phyloP scores from a whole-genome alignment of 92 coral and sea anemone genomes.

The Paragorgia papillata region DNA sequence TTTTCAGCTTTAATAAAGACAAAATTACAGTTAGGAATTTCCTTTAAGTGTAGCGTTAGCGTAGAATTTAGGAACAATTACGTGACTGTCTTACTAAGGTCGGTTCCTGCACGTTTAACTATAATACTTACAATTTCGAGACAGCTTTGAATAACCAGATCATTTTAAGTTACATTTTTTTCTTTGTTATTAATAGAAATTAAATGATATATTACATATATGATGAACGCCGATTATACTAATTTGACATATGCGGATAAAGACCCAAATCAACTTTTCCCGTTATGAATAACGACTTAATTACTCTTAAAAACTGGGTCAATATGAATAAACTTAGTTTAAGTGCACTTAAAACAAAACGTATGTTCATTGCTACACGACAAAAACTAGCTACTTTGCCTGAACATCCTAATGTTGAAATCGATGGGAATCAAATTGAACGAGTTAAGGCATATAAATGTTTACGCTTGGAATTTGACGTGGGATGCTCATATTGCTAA shows the following conservation, averaged over 20 bases:
- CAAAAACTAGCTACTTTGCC: conserved; percentile 29
- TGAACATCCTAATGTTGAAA: conserved; percentile 18
- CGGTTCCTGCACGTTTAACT: too few species aligned
- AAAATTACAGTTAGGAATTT: background rate
- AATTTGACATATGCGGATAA: conserved; percentile 4
- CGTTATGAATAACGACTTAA: conserved; percentile 29
- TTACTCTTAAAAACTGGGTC: conserved; percentile 34
- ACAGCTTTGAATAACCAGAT: too few species aligned
- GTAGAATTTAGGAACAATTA: too few species aligned
- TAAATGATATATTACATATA: too few species aligned
- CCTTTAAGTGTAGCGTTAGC: too few species aligned
- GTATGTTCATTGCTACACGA: conserved; percentile 36
- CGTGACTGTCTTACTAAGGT: too few species aligned
- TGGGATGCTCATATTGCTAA: conserved; percentile 41
- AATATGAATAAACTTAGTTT: conserved; percentile 39
- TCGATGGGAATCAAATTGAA: conserved; percentile 32
- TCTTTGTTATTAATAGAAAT: too few species aligned
- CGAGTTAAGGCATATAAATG: conserved; percentile 37
- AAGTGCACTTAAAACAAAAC: conserved; percentile 44
- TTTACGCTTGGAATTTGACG: conserved; percentile 24
- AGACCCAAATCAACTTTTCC: conserved; percentile 4
- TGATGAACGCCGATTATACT: conserved; percentile 20
- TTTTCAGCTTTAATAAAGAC: background rate
- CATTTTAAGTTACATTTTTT: too few species aligned
- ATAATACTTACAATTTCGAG: too few species aligned